Percentiles rank a stretch among this genome's conserved stretches.
Conservation (phyloP, 2,797 vertebrate genomes). For the Sparidentex hasta region DNA sequence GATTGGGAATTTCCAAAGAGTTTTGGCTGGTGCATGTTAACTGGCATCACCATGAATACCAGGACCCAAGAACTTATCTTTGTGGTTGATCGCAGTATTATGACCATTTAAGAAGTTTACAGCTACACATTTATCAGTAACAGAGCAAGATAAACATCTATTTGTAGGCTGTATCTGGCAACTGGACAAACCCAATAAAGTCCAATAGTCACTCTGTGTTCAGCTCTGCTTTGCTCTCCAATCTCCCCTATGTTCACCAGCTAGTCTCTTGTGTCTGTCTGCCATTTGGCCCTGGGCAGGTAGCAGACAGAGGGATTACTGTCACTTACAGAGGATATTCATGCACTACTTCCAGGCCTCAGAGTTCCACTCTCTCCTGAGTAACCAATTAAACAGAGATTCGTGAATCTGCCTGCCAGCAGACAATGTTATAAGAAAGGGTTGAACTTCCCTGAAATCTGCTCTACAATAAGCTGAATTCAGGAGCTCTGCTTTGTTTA, state of each 20-base stretch:
- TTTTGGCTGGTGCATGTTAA: too few relatives aligned
- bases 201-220: neutral
- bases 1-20: too few relatives aligned
- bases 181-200: neutral
- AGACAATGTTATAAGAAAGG: neutral
- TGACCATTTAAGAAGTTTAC: neutral
- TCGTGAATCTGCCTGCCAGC: neutral
- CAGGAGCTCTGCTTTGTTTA: conserved; percentile 37
- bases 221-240: neutral
- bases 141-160: neutral
- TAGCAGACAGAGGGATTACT: neutral
- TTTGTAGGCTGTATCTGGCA: neutral
- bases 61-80: too few relatives aligned
- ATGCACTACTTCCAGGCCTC: neutral
- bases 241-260: neutral
- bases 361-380: neutral
- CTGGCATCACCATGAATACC: too few relatives aligned
- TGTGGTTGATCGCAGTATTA: neutral
- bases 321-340: too few relatives aligned
- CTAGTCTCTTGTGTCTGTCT: neutral
- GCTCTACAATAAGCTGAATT: conserved; percentile 5
- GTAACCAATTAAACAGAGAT: neutral
- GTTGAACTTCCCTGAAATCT: neutral
- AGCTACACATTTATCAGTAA: neutral
- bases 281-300: neutral